These are phyloP conservation scores for Ia io DNA, from an alignment of 2,113 vertebrate genomes.

Conservation along the genomic window DNA sequence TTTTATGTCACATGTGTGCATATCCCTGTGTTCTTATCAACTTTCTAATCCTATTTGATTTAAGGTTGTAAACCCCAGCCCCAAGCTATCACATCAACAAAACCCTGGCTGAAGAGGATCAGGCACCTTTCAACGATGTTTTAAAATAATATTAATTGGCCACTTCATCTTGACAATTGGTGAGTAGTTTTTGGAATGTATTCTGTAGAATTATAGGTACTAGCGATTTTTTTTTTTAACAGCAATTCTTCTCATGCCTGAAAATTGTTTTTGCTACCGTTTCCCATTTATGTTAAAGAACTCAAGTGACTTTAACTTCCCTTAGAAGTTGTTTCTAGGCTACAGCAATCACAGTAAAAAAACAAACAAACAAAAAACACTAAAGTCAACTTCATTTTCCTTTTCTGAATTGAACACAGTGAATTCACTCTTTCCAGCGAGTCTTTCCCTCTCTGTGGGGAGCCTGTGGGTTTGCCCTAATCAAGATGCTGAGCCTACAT, in stretches of 20 bases:
- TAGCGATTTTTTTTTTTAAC: not conserved
- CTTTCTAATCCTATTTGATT: slow-evolving; percentile 38
- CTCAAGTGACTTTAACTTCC: not conserved
- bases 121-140: not conserved
- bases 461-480: not conserved
- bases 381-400: not conserved
- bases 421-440: not conserved
- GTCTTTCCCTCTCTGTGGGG: fast-evolving
- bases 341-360: not conserved
- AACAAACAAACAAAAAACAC: not conserved
- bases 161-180: not conserved
- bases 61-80: slow-evolving; percentile 39
- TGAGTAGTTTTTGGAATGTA: not conserved
- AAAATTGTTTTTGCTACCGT: not conserved
- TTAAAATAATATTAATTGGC: not conserved
- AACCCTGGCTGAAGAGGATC: not conserved
- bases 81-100: not conserved
- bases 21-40: not conserved
- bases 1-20: not conserved
- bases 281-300: not conserved
- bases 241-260: not conserved
- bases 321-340: not conserved
- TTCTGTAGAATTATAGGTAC: not conserved
- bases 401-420: not conserved
- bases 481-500: not conserved